Conservation (phyloP, 2,113 vertebrate species). For the Mesembrinibis cayennensis region DNA sequence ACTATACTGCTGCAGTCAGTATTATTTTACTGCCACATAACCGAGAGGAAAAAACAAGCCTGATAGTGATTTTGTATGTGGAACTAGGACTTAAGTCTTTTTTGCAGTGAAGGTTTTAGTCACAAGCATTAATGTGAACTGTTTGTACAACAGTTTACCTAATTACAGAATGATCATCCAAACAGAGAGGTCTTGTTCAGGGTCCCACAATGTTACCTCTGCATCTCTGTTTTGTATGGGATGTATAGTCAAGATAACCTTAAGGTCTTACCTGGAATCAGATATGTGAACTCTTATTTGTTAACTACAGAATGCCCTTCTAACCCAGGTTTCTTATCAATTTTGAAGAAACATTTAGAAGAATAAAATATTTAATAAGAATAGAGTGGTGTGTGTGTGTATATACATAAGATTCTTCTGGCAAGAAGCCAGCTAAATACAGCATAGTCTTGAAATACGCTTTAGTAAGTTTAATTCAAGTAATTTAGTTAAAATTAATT, state of each 20-base stretch:
- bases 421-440: background rate
- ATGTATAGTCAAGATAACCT: background rate
- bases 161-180: background rate
- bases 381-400: rapidly evolving
- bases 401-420: background rate
- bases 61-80: background rate
- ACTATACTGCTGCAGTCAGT: background rate
- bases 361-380: background rate
- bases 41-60: background rate
- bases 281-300: background rate
- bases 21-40: background rate
- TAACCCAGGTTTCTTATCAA: background rate
- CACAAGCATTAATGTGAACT: background rate
- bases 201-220: background rate
- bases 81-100: background rate
- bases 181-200: background rate
- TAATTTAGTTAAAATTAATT: background rate
- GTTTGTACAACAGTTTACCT: background rate
- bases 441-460: background rate
- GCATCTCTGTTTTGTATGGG: background rate
- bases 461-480: background rate
- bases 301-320: background rate
- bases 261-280: background rate
- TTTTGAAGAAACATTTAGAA: background rate
- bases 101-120: background rate